Base-by-base conservation (phyloP, 2,797 vertebrate species). In the Hyperoplus immaculatus region DNA sequence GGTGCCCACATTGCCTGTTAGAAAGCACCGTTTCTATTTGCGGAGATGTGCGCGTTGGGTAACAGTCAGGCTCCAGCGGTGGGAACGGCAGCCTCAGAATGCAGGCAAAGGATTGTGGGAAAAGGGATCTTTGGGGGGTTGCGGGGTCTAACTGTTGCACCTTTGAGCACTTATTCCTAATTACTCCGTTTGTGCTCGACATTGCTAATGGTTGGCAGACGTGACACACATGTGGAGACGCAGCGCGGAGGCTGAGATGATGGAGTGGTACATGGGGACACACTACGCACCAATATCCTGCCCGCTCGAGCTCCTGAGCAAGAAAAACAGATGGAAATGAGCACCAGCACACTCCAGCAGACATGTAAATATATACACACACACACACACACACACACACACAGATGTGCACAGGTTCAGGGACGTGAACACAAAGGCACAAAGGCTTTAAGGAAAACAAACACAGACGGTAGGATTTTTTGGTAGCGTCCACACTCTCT, bases 81-180 rank as follows among this genome's bases (percentile, higher is more conserved):
- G 91, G 89, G 87, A 90, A 88, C 13, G 41, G 69, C 16, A 45
- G 88, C 85, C 83, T 79, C 84, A 57, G 64, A 84, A 77, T 81
- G 80, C 12, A 29, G 16, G 92, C 87, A 72, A 82, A 80, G 91
- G 51, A 87, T 85, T 89, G 86, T 93, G 89, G 90, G 91, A 90
- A 79, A 90, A 79, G 80, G 55, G 50, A 83, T 79, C 69, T 83
- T 80, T 75, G 64, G 73, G 71, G 70, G 66, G 80, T 56, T 62
- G 64, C 6, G 49, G 69, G 80, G 75, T 85, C 75, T 63, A 74
- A 86, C 82, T 53, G 86, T 94, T 88, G 88, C 94, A 94, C 93
- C 94, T 94, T 95, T 93, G 80, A 94, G 92, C 93, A 93, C 90
- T 95, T 95, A 93, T 77, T 89, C 88, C 85, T 95, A 95, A 95